phyloP scores from a whole-genome alignment of 2,888 invertebrate species.

The Tridacna crocea region DNA sequence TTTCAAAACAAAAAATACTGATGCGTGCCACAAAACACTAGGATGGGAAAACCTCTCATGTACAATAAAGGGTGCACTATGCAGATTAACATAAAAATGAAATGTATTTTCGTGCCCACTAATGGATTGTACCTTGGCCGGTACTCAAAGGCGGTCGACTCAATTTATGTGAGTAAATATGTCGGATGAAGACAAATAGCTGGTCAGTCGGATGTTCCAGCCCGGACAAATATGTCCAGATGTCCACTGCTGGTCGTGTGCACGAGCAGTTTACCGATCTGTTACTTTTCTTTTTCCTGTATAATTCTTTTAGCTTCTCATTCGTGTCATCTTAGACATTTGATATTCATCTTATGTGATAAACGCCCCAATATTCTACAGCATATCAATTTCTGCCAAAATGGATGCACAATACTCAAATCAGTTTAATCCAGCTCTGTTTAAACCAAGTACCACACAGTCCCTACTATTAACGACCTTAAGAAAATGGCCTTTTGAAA shows the following conservation, averaged over 20 bases:
- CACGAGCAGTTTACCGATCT: background rate
- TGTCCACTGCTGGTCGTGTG: conserved; percentile 6
- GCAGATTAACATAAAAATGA: conserved; percentile 53
- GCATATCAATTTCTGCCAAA: no score
- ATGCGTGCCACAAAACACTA: no score
- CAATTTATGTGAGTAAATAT: conserved; percentile 26
- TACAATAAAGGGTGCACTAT: background rate
- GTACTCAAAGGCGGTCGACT: background rate
- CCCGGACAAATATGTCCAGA: conserved; percentile 26
- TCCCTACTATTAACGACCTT: no score
- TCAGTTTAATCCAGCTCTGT: no score
- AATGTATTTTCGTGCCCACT: conserved; percentile 40
- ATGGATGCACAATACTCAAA: no score
- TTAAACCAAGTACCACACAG: no score
- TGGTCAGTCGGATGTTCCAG: conserved; percentile 11
- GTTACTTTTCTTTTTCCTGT: background rate
- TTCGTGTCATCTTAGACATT: background rate
- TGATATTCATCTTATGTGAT: background rate
- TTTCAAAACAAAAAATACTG: no score
- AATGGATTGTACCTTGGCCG: conserved; percentile 15
- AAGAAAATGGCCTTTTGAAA: no score
- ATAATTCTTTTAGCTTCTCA: background rate
- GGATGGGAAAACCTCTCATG: no score
- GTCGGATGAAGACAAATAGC: conserved; percentile 15
- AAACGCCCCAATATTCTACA: no score